phyloP scores from a whole-genome alignment of 1,140 invertebrate species.

The Penaeus vannamei region DNA sequence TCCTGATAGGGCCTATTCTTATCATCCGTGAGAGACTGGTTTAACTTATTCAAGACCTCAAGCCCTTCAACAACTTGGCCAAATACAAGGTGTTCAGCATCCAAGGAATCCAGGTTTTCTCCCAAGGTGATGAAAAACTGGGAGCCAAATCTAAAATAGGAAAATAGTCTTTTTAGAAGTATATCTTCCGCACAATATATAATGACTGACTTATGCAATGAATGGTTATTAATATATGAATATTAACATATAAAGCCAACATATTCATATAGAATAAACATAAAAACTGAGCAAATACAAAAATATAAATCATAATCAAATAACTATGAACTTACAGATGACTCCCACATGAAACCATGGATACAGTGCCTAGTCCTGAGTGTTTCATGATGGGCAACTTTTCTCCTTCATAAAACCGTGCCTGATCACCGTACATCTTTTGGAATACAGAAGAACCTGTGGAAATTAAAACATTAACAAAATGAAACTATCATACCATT shows the following conservation, averaged over 20 bases:
- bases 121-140: conserved; percentile 98
- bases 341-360: conserved; percentile 95
- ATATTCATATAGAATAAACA: not conserved
- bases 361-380: conserved; percentile 86
- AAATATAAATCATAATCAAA: conserved; percentile 32
- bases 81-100: conserved; percentile 96
- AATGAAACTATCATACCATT: no score
- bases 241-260: not conserved
- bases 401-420: conserved; percentile 94
- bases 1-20: conserved; percentile 95
- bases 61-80: conserved; percentile 95
- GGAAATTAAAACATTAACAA: not conserved
- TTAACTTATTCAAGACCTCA: conserved; percentile 90
- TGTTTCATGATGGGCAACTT: conserved; percentile 93
- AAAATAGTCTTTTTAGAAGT: not conserved
- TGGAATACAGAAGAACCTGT: conserved; percentile 70
- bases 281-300: not conserved
- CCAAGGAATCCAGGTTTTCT: conserved; percentile 90
- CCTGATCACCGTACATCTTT: conserved; percentile 86
- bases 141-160: conserved; percentile 82
- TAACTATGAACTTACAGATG: conserved; percentile 78
- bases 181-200: not conserved
- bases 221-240: not conserved
- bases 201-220: not conserved
- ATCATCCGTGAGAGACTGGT: conserved; percentile 94